Conservation (phyloP, 2,888 invertebrate species). For the Meteorus cinctellus region DNA sequence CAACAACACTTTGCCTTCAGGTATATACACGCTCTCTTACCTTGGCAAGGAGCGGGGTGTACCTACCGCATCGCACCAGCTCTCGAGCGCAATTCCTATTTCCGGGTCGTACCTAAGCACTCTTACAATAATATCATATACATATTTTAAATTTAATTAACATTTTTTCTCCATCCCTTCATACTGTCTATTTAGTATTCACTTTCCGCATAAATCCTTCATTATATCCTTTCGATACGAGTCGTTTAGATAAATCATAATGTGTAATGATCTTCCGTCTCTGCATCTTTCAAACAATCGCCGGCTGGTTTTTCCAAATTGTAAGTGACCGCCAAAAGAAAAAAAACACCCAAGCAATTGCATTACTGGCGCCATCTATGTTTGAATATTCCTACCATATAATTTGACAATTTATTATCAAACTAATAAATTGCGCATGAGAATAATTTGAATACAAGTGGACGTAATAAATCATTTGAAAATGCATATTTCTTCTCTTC, state of each 20-base stretch:
- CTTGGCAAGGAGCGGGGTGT: background rate
- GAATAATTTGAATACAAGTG: no score
- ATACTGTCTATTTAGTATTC: background rate
- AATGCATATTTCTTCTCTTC: no score
- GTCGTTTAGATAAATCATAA: no score
- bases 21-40: conserved; percentile 1
- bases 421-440: no score
- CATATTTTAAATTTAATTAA: background rate
- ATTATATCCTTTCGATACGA: no score
- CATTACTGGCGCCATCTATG: no score
- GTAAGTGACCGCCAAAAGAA: background rate
- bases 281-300: no score
- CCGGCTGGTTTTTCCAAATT: background rate
- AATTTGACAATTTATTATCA: no score
- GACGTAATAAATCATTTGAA: no score
- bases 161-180: background rate
- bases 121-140: background rate
- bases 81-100: conserved; percentile 10
- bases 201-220: no score
- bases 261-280: no score
- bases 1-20: conserved; percentile 7
- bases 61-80: background rate
- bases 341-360: background rate
- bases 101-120: background rate
- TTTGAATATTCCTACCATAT: no score